Evolutionary conservation across 2,888 invertebrate genomes (phyloP).

Genomic region (Apodemia duryi): DNA sequence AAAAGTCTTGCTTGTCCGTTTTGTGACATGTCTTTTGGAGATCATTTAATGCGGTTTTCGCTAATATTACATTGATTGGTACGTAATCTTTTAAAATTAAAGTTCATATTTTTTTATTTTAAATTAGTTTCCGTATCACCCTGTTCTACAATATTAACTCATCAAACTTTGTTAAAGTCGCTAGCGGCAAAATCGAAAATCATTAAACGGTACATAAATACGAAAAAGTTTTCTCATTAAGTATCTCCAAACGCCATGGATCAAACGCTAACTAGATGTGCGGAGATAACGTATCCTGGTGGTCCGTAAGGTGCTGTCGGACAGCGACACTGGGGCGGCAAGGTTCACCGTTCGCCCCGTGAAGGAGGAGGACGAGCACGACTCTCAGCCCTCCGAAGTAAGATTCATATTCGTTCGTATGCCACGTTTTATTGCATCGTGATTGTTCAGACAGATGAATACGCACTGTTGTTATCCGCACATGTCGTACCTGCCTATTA

Average conservation of each 20-base stretch:
- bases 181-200: constrained; percentile 8
- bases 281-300: constrained; percentile 11
- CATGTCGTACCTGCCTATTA: neutral
- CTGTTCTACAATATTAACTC: neutral
- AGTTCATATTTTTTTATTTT: too few relatives aligned
- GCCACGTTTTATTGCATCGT: constrained; percentile 27
- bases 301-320: constrained; percentile 63
- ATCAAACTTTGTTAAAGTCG: neutral
- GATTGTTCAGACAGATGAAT: constrained; percentile 1
- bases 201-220: neutral
- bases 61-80: neutral
- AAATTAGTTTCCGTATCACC: neutral
- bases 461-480: constrained; percentile 5
- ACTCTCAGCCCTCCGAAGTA: constrained; percentile 73
- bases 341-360: constrained; percentile 84
- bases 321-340: constrained; percentile 70
- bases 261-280: constrained; percentile 7
- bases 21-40: constrained; percentile 30
- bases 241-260: constrained; percentile 7
- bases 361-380: constrained; percentile 82
- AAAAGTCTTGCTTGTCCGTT: constrained; percentile 29
- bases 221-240: constrained; percentile 12
- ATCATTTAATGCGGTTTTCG: neutral
- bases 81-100: too few relatives aligned
- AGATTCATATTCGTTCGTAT: constrained; percentile 40